Percentiles rank a stretch among this genome's conserved stretches.
phyloP scores from a whole-genome alignment of 2,113 vertebrate species.

The Rhea pennata region DNA sequence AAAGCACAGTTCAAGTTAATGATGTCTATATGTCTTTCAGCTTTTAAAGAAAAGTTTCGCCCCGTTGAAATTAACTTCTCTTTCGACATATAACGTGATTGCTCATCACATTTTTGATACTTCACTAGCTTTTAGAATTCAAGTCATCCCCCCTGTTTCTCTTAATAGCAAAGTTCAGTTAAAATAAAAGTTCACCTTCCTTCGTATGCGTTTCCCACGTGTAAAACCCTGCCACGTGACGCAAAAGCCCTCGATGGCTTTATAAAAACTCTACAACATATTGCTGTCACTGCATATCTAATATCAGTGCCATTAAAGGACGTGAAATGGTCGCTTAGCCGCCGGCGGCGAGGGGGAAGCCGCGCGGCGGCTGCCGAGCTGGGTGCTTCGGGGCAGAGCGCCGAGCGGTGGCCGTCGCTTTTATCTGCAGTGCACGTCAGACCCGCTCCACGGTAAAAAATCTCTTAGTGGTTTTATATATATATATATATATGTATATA shows the following conservation, averaged over 20 bases:
- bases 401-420: conserved; percentile 6
- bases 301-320: conserved; percentile 39
- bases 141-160: not conserved
- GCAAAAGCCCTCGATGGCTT: not conserved
- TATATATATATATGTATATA: rapidly evolving
- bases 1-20: not conserved
- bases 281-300: not conserved
- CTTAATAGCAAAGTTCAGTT: not conserved
- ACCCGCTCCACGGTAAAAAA: rapidly evolving
- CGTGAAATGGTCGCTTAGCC: not conserved
- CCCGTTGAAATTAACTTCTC: not conserved
- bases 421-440: not conserved
- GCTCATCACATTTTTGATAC: not conserved
- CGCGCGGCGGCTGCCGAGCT: not conserved
- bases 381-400: not conserved
- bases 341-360: not conserved
- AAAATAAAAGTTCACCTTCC: not conserved
- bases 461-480: not conserved
- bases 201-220: not conserved
- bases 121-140: not conserved
- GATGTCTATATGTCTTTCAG: not conserved
- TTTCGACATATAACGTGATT: not conserved
- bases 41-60: not conserved
- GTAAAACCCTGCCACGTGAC: not conserved
- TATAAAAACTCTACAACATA: not conserved